Base-by-base conservation (phyloP, 2,113 vertebrate species). In the Petromus typicus region DNA sequence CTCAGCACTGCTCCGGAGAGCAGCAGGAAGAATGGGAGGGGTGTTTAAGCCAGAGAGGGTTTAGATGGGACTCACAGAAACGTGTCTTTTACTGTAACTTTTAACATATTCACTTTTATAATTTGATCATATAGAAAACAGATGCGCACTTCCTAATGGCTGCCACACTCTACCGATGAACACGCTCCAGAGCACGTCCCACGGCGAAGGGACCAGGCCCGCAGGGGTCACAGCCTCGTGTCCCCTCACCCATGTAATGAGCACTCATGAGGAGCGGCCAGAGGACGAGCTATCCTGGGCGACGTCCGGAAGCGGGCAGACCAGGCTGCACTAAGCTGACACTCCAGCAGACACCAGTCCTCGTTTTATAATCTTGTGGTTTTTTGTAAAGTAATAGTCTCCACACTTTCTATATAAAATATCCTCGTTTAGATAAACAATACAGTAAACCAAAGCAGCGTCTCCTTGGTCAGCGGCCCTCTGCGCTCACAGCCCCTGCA, bases 371-470 rank as follows among this genome's bases (percentile, higher is more conserved):
- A 78, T 20, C 56, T 81, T 22, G 2, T 40, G n/a, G n/a, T 22
- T 34, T n/a, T 54, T 71, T 56, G 73, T 16, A 93, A 88, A 92
- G 64, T 37, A 95, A 91, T 17, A 59, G 2, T 93, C 30, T 80
- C 83, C 27, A 75, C 61, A 87, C 67, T 61, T 45, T 27, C 9
- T 1, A 13, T 43, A 91, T 30, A 14, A 67, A 32, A 51, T 11
- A 71, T 7, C 45, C 9, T 81, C 48, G 22, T 34, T 66, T 63
- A 11, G 32, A 45, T 56, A 78, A 79, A 73, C 2, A 32, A 54
- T 51, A 54, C 11, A 61, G 32, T 66, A 59, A 81, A 48, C 32
- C 76, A 4, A 54, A 43, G 34, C 3, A 40, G 13, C 8, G 59
- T 27, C 34, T 66, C 61, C 48, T 12, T 69, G 83, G 25, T 56